Percentiles rank a stretch among this genome's conserved stretches.
Evolutionary conservation across 2,797 vertebrate species (phyloP).

Genomic region (Typhlichthys eigenmanni): DNA sequence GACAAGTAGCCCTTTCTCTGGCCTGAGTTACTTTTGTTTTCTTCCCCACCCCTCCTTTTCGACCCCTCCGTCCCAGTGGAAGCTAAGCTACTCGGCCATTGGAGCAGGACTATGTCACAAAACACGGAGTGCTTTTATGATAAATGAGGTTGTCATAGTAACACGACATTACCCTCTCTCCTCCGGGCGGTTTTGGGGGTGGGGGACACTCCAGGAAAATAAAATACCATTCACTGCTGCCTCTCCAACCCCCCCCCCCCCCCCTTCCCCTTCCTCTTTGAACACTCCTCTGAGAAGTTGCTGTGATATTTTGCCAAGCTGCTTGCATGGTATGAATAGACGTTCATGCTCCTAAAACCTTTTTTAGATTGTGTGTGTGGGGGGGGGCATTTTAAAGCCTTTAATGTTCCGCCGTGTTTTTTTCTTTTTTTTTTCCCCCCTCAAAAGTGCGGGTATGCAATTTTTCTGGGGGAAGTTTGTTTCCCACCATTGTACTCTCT

Average conservation of each 20-base stretch:
- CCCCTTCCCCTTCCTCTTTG: constrained; percentile 11
- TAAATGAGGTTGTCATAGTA: constrained; percentile 83
- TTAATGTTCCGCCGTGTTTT: constrained; percentile 52
- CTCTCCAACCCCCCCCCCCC: no score
- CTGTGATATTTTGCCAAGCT: constrained; percentile 79
- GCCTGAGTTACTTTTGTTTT: constrained; percentile 48
- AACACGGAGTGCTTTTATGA: constrained; percentile 77
- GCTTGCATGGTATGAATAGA: constrained; percentile 74
- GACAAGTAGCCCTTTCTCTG: constrained; percentile 75
- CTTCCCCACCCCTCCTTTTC: constrained; percentile 30
- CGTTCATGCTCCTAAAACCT: constrained; percentile 59
- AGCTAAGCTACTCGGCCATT: constrained; percentile 52
- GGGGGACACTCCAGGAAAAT: constrained; percentile 52
- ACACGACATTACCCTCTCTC: constrained; percentile 68
- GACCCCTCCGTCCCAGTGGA: constrained; percentile 32
- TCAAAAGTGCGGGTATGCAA: constrained; percentile 63
- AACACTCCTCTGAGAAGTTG: constrained; percentile 57
- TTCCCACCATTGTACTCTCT: constrained; percentile 81
- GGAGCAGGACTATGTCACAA: constrained; percentile 71
- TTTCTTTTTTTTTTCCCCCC: constrained; percentile 16
- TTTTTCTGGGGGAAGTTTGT: constrained; percentile 81
- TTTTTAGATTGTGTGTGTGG: constrained; percentile 68
- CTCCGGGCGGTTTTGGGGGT: constrained; percentile 70
- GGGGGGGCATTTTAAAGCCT: constrained; percentile 63
- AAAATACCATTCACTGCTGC: constrained; percentile 50